Conservation (phyloP, 2,113 vertebrate genomes). For the Trichechus manatus region DNA sequence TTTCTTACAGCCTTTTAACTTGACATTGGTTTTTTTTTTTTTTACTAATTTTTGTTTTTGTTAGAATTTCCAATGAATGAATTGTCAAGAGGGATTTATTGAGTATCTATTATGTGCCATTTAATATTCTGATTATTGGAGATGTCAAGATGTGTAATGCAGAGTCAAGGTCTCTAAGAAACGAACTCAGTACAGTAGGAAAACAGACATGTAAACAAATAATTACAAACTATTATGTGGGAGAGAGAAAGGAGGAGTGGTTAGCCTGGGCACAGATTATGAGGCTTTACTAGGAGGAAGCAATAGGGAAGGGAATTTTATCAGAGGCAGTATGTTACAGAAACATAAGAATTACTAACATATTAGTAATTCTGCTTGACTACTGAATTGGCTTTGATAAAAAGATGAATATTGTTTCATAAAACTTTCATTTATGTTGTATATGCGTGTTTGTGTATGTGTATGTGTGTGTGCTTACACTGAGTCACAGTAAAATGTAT, state of each 20-base stretch:
- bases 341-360: no score
- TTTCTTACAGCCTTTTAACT: background rate
- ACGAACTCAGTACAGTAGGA: background rate
- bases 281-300: background rate
- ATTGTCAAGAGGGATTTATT: background rate
- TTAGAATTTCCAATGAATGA: background rate
- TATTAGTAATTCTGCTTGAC: background rate
- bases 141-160: background rate
- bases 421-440: background rate
- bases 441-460: background rate
- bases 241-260: background rate
- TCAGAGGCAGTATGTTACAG: background rate
- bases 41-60: background rate
- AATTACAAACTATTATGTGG: background rate
- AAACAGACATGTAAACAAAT: background rate
- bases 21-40: background rate
- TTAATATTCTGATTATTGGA: background rate
- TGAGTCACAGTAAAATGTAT: background rate
- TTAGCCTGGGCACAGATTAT: background rate
- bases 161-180: background rate
- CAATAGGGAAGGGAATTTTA: background rate
- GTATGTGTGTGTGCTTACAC: background rate
- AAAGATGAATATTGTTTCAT: background rate
- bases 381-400: background rate
- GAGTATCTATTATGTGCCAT: background rate